phyloP scores from a whole-genome alignment of 2,113 vertebrate genomes.

The Eubucco bourcierii region DNA sequence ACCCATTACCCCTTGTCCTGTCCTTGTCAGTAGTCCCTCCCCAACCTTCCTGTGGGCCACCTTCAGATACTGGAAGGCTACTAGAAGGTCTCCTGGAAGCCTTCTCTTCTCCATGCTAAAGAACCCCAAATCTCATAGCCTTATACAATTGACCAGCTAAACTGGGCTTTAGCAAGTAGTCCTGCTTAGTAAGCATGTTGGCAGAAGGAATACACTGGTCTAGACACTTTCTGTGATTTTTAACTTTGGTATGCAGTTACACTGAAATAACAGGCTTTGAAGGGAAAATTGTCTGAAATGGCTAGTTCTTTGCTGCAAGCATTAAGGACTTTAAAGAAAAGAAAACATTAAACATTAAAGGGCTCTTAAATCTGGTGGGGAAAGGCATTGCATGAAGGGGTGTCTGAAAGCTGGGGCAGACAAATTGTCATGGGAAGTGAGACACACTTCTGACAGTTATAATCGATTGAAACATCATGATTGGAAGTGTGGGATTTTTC shows the following conservation, averaged over 20 bases:
- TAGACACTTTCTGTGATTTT: constrained; percentile 57
- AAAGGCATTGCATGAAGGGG: neutral
- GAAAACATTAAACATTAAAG: neutral
- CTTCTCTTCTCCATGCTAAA: no score
- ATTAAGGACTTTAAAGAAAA: constrained; percentile 11
- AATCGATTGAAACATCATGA: neutral
- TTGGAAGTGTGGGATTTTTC: neutral
- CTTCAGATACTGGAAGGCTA: no score
- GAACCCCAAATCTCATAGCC: no score
- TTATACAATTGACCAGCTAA: constrained; percentile 42
- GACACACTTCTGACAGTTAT: neutral
- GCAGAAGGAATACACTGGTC: constrained; percentile 22
- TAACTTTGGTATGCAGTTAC: constrained; percentile 39
- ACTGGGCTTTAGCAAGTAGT: constrained; percentile 45
- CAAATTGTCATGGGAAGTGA: neutral
- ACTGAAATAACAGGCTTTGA: constrained; percentile 62
- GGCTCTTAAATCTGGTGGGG: neutral
- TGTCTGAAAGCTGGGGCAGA: neutral
- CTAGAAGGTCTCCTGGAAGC: no score
- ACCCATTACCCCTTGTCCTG: no score
- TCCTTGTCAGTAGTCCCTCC: no score
- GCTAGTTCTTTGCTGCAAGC: constrained; percentile 11
- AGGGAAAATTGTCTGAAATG: constrained; percentile 57
- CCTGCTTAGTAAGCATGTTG: constrained; percentile 30
- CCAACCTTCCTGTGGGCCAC: no score